These are phyloP conservation scores for Acronicta psi DNA, from an alignment of 2,888 invertebrate genomes.

Conservation along the genomic window DNA sequence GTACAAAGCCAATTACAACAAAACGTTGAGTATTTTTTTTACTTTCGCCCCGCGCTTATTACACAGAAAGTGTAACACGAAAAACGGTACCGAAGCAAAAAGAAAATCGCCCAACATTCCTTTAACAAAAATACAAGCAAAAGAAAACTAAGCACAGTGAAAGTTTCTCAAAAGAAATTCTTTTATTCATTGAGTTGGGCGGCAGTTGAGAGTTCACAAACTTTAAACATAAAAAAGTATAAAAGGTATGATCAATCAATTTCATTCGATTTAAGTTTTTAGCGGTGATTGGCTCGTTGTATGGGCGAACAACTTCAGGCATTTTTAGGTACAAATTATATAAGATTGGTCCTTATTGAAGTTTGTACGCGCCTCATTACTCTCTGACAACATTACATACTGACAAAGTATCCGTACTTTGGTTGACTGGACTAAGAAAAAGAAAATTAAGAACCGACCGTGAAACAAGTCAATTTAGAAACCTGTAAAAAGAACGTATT, in stretches of 20 bases:
- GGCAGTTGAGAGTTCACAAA: conserved; percentile 52
- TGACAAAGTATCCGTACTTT: too few species aligned
- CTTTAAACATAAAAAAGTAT: conserved; percentile 57
- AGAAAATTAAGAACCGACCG: too few species aligned
- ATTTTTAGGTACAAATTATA: conserved; percentile 8
- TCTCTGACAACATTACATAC: too few species aligned
- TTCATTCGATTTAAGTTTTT: conserved; percentile 67
- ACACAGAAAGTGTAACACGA: conserved; percentile 1
- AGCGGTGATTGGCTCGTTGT: conserved; percentile 41
- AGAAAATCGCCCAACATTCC: conserved; percentile 22
- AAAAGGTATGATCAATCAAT: conserved; percentile 70
- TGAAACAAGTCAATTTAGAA: too few species aligned
- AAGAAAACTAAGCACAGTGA: conserved; percentile 43
- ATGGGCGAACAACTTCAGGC: conserved; percentile 8
- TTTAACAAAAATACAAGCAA: conserved; percentile 37
- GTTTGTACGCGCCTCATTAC: too few species aligned
- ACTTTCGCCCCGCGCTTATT: conserved; percentile 16
- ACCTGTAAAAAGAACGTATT: too few species aligned
- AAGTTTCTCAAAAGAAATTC: conserved; percentile 55
- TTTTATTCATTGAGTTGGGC: conserved; percentile 65
- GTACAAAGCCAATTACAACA: conserved; percentile 15
- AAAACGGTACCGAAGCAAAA: not conserved
- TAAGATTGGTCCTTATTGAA: not conserved
- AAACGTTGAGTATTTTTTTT: conserved; percentile 8
- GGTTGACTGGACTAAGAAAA: too few species aligned